Base-by-base conservation (phyloP, 1,140 invertebrate species). In the Cylas formicarius region DNA sequence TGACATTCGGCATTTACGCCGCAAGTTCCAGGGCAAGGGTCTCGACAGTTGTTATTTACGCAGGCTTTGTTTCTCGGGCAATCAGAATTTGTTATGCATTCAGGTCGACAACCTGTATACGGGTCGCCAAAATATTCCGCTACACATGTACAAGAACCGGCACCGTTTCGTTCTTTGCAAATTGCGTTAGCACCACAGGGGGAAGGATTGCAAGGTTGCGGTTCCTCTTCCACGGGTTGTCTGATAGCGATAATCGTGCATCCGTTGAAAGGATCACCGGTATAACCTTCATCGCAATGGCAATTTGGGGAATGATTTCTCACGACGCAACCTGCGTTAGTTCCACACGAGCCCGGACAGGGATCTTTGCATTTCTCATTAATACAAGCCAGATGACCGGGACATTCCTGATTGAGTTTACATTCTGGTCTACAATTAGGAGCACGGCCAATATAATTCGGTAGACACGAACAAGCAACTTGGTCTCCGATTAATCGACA, bases 391-490 rank as follows among this genome's bases (percentile, higher is more conserved):
- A 77, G 68, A 67, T 83, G 80, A 46, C 73, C 74, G 1, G 78
- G 67, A 62, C 86, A 90, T 67, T 88, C 84, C 23, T 78, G 76
- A 60, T 82, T 78, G 35, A 80, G 73, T 20, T 77, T 75, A 65
- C 85, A 87, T 71, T 88, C 82, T 32, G 86, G 84, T 37, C 81
- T 73, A 65, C 84, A 87, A 60, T 80, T 81, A 44, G 81, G 81
- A 14, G 85, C 73, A 44, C 82, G 73, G 45, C 84, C 84, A 44
- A 85, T 72, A 65, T 82, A 86, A 45, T 78, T 75, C 26, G 75
- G 66, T 50, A 77, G 69, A 65, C 86, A 89, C 52, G 80, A 78
- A 60, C 86, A 90, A 41, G 80, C 75, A 24, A 80, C 76, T 44
- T 80, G 81, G 44, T 77, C 75, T 29, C 77, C 75, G 52, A 78